Evolutionary conservation across 2,888 invertebrate genomes (phyloP).

Genomic region (Ophioninae sp.): DNA sequence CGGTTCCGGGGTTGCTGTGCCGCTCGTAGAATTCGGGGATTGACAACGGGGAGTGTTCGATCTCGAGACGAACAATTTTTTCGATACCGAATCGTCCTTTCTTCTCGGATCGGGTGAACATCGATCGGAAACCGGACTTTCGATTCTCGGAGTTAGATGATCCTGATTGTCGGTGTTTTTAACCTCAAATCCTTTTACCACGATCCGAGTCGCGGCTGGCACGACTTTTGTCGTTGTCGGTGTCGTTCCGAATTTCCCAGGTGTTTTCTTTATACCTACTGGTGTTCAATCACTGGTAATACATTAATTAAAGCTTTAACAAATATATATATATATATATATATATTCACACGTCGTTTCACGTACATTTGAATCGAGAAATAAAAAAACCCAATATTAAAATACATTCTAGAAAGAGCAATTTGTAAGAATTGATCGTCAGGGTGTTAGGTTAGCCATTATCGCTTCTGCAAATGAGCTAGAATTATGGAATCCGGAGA

Average conservation of each 20-base stretch:
- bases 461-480: conserved; percentile 74
- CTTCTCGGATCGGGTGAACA: conserved; percentile 73
- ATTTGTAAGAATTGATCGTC: background rate
- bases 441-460: background rate
- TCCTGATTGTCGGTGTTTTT: conserved; percentile 71
- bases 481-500: conserved; percentile 85
- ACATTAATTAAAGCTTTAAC: conserved; percentile 27
- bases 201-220: conserved; percentile 71
- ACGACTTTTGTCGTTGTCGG: conserved; percentile 74
- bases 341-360: background rate
- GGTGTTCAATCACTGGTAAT: conserved; percentile 57
- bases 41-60: conserved; percentile 85
- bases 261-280: conserved; percentile 82
- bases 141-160: conserved; percentile 66
- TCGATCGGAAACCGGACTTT: conserved; percentile 74
- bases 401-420: background rate
- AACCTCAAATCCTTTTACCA: conserved; percentile 76
- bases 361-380: background rate
- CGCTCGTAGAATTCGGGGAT: conserved; percentile 86
- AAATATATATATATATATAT: too few relatives aligned
- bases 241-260: conserved; percentile 69
- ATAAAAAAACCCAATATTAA: background rate
- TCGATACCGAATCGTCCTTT: conserved; percentile 78
- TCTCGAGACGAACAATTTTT: conserved; percentile 69
- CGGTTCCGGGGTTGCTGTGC: conserved; percentile 75